A percentile compares a stretch with the other conserved stretches of the same genome.
These are phyloP conservation scores for Neomonachus schauinslandi DNA, from an alignment of 2,113 vertebrate species.

Conservation along the genomic window DNA sequence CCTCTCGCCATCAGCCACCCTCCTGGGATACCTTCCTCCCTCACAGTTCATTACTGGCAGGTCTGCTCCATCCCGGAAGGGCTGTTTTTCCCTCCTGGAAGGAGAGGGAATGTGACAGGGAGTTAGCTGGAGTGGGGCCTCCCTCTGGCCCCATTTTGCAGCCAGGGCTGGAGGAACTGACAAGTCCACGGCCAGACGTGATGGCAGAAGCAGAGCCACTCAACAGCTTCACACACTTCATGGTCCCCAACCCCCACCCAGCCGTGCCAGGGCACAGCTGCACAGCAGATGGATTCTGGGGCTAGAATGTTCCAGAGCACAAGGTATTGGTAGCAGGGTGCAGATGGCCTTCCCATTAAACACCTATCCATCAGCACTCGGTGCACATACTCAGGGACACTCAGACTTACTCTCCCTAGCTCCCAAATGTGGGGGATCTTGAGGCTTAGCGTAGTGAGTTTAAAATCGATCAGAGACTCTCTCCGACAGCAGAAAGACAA, in stretches of 20 bases:
- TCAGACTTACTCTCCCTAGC: background rate
- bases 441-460: background rate
- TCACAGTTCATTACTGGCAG: slow-evolving; percentile 61
- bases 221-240: slow-evolving; percentile 67
- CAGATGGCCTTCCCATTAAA: slow-evolving; percentile 27
- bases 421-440: background rate
- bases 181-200: slow-evolving; percentile 77
- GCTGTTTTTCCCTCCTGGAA: slow-evolving; percentile 41
- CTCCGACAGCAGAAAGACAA: background rate
- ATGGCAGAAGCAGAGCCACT: slow-evolving; percentile 58
- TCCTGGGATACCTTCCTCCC: background rate
- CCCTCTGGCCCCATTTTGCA: slow-evolving; percentile 54
- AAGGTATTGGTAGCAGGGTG: slow-evolving; percentile 38
- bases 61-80: slow-evolving; percentile 11
- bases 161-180: slow-evolving; percentile 65
- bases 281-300: slow-evolving; percentile 74
- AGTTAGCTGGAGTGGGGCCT: slow-evolving; percentile 14
- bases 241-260: background rate
- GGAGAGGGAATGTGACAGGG: slow-evolving; percentile 51
- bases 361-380: background rate
- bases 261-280: slow-evolving; percentile 65
- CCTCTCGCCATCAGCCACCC: background rate
- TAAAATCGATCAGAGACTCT: background rate
- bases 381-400: background rate
- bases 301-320: slow-evolving; percentile 55